phyloP scores from a whole-genome alignment of 2,113 vertebrate species.

The Sapayoa aenigma region DNA sequence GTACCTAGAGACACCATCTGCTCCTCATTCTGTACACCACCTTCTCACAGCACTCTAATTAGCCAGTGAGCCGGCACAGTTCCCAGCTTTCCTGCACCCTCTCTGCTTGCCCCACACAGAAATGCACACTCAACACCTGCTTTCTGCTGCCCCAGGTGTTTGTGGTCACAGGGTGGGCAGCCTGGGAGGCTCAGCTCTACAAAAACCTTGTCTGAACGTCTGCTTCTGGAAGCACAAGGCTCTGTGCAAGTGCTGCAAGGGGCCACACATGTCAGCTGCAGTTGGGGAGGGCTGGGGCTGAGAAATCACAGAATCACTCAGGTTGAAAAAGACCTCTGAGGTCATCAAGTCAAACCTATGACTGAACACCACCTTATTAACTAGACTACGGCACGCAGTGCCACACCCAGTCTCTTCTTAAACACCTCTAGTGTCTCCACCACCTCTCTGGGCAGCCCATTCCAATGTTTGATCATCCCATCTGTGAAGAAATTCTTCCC shows the following conservation, averaged over 20 bases:
- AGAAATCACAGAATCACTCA: not conserved
- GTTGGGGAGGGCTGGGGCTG: rapidly evolving
- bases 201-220: not conserved
- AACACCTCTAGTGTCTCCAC: not conserved
- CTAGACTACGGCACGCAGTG: not conserved
- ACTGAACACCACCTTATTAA: not conserved
- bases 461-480: not conserved
- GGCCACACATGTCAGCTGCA: rapidly evolving
- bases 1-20: not conserved
- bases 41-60: not conserved
- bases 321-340: not conserved
- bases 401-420: not conserved
- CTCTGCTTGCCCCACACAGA: not conserved
- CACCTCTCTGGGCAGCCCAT: not conserved
- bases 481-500: not conserved
- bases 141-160: not conserved
- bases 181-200: not conserved
- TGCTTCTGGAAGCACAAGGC: not conserved
- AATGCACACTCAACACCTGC: rapidly evolving
- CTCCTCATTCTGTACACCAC: not conserved
- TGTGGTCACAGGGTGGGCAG: rapidly evolving
- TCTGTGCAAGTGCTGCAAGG: not conserved
- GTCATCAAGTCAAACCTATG: not conserved
- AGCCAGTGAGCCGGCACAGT: not conserved
- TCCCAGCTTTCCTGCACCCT: not conserved